phyloP scores from a whole-genome alignment of 1,140 invertebrate genomes.

The Acromyrmex echinatior region DNA sequence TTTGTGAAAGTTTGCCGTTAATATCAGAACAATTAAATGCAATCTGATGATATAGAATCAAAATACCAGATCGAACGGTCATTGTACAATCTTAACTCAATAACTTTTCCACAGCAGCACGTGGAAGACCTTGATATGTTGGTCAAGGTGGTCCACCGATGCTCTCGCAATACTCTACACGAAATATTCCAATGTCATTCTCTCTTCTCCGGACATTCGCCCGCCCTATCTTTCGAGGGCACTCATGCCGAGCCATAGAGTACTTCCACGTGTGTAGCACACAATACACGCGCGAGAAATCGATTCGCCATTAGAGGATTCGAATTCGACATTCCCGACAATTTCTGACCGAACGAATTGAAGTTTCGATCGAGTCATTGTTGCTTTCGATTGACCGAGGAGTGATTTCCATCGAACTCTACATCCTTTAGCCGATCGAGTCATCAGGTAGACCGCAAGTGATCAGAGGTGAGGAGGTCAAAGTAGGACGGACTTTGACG shows the following conservation, averaged over 20 bases:
- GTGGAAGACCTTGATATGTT: conserved; percentile 24
- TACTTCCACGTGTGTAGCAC: conserved; percentile 62
- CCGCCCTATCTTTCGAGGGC: conserved; percentile 36
- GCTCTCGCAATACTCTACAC: conserved; percentile 46
- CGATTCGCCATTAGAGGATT: conserved; percentile 74
- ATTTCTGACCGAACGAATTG: conserved; percentile 71
- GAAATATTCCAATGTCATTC: conserved; percentile 50
- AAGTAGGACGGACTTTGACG: conserved; percentile 73
- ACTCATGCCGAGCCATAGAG: conserved; percentile 60
- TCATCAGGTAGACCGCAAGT: conserved; percentile 23
- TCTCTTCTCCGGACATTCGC: neutral
- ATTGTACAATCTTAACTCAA: neutral
- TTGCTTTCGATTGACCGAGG: conserved; percentile 75
- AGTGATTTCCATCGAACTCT: conserved; percentile 76
- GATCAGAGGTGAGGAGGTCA: neutral
- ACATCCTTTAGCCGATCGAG: neutral
- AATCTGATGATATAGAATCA: neutral
- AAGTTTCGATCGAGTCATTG: conserved; percentile 81
- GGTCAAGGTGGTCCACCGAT: conserved; percentile 41
- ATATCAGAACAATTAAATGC: neutral
- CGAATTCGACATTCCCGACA: conserved; percentile 79
- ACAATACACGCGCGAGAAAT: conserved; percentile 72
- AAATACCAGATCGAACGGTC: neutral
- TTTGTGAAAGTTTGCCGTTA: neutral
- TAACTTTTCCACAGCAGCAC: neutral